These are phyloP conservation scores for Pedetes capensis DNA, from an alignment of 2,113 vertebrate genomes.

Conservation along the genomic window DNA sequence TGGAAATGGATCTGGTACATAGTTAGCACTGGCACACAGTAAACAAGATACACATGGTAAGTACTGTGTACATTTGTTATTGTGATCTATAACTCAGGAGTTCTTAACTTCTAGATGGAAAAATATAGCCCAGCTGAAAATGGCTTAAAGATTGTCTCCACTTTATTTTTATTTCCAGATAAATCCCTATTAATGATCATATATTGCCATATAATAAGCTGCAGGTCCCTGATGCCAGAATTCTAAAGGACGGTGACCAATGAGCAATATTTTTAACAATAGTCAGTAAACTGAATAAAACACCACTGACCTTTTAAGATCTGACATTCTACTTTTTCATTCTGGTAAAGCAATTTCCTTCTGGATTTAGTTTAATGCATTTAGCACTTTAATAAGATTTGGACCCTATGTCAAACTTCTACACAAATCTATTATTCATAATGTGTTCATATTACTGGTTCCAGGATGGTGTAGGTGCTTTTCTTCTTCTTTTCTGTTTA, in stretches of 20 bases:
- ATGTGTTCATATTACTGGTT: neutral
- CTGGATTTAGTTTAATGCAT: neutral
- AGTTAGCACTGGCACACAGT: too few species aligned
- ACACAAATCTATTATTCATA: neutral
- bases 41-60: neutral
- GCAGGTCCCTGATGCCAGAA: neutral
- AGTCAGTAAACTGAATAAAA: neutral
- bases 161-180: slow-evolving; percentile 33
- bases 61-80: neutral
- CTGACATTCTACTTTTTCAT: neutral
- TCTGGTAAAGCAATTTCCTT: slow-evolving; percentile 37
- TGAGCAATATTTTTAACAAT: neutral
- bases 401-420: neutral
- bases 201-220: neutral
- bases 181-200: slow-evolving; percentile 27
- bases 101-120: neutral
- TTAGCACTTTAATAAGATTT: slow-evolving; percentile 36
- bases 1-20: neutral
- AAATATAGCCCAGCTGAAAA: neutral
- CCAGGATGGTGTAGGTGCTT: neutral
- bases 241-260: neutral
- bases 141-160: neutral
- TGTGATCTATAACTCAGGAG: neutral
- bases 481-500: neutral
- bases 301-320: neutral